Conservation (phyloP, 2,797 vertebrate genomes). For the Orestias chungarensis region DNA sequence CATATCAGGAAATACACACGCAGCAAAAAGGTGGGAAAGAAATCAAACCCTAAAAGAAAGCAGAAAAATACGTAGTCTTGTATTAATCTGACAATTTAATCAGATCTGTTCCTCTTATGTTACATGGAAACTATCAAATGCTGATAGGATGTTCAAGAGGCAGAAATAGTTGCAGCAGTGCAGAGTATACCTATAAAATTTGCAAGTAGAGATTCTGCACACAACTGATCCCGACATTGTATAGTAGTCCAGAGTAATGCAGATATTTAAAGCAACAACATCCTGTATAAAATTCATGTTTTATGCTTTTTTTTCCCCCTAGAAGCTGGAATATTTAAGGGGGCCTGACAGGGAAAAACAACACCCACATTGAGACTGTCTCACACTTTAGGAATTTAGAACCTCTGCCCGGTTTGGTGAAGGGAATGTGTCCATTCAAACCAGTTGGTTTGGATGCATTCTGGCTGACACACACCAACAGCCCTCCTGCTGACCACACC, state of each 20-base stretch:
- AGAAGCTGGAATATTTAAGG: conserved; percentile 9
- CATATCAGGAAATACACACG: conserved; percentile 57
- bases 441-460: conserved; percentile 73
- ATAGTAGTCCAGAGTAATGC: neutral
- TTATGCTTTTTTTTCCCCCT: neutral
- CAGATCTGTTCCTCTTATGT: neutral
- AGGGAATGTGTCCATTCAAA: conserved; percentile 59
- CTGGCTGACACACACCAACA: conserved; percentile 24
- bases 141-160: neutral
- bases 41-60: conserved; percentile 2
- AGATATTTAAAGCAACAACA: neutral
- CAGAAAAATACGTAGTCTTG: neutral
- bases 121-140: neutral
- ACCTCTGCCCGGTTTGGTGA: conserved; percentile 44
- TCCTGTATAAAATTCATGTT: neutral
- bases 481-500: conserved; percentile 45
- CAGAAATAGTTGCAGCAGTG: neutral
- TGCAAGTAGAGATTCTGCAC: neutral
- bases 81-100: neutral
- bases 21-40: conserved; percentile 12
- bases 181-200: neutral
- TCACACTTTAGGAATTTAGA: conserved; percentile 70
- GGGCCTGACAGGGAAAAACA: conserved; percentile 19
- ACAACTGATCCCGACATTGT: neutral
- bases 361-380: neutral